phyloP scores from a whole-genome alignment of 1,140 invertebrate genomes.

The Drosophila busckii region DNA sequence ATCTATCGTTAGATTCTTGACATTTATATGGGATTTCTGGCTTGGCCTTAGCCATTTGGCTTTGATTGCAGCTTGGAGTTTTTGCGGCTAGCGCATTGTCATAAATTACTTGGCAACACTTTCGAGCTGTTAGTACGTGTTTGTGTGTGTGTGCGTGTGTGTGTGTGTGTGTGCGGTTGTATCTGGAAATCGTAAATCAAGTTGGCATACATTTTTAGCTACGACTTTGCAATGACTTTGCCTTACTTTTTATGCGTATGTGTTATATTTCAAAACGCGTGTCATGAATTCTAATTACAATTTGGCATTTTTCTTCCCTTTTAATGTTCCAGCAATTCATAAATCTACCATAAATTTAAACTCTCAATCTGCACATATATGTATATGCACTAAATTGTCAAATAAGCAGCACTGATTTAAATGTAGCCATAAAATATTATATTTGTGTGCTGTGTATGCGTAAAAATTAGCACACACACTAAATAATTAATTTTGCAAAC shows the following conservation, averaged over 20 bases:
- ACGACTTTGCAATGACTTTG: constrained; percentile 20
- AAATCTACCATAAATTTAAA: constrained; percentile 57
- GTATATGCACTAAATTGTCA: constrained; percentile 2
- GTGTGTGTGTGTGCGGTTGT: constrained; percentile 23
- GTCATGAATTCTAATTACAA: constrained; percentile 76
- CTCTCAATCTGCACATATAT: constrained; percentile 54
- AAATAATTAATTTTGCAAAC: constrained; percentile 51
- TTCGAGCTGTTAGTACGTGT: not conserved
- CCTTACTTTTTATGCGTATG: constrained; percentile 50
- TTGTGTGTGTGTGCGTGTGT: not conserved
- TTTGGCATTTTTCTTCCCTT: constrained; percentile 35
- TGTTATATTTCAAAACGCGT: constrained; percentile 73
- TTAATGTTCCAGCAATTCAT: constrained; percentile 31
- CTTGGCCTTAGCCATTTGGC: constrained; percentile 61
- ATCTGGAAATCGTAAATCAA: constrained; percentile 74
- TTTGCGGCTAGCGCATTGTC: constrained; percentile 68
- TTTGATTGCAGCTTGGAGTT: constrained; percentile 70
- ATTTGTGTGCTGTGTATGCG: too few relatives aligned
- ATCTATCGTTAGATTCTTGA: constrained; percentile 66
- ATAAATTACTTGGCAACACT: constrained; percentile 67
- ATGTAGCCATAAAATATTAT: too few relatives aligned
- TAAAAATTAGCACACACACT: constrained; percentile 58
- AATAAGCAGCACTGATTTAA: too few relatives aligned
- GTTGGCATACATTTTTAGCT: constrained; percentile 33
- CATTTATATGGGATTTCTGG: constrained; percentile 71